Percentiles rank a stretch among this genome's conserved stretches.
These are phyloP conservation scores for Peromyscus californicus DNA, from an alignment of 2,113 vertebrate genomes.

Conservation along the genomic window DNA sequence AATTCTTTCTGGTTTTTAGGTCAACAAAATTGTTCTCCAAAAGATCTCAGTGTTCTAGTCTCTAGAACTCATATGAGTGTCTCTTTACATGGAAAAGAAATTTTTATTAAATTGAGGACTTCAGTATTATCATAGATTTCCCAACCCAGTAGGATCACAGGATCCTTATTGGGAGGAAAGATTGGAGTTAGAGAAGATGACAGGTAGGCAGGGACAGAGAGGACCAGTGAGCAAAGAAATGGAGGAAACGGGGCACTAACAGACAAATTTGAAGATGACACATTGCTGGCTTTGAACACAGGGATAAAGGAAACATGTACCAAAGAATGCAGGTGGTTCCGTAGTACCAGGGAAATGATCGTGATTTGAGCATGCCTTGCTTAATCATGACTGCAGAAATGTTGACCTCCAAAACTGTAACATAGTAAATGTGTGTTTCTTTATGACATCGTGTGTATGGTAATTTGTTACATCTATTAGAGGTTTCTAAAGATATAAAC, in stretches of 20 bases:
- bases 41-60: not conserved
- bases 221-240: not conserved
- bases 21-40: not conserved
- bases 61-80: not conserved
- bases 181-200: not conserved
- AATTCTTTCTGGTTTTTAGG: not conserved
- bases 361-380: not conserved
- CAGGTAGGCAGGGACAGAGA: not conserved
- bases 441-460: not conserved
- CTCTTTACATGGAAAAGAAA: not conserved
- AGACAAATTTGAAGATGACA: not conserved
- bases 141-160: not conserved
- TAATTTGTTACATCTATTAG: not conserved
- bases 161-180: not conserved
- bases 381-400: not conserved
- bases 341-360: not conserved
- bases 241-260: not conserved
- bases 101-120: not conserved
- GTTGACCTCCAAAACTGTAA: not conserved
- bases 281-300: not conserved
- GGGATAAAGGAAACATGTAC: not conserved
- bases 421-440: not conserved
- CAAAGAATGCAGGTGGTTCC: not conserved
- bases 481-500: not conserved
- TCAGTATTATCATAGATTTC: not conserved